Evolutionary conservation across 2,888 invertebrate species (phyloP), one percentile per base, ranked within the genome.

Genomic region (Acrocyrtus sp.): DNA sequence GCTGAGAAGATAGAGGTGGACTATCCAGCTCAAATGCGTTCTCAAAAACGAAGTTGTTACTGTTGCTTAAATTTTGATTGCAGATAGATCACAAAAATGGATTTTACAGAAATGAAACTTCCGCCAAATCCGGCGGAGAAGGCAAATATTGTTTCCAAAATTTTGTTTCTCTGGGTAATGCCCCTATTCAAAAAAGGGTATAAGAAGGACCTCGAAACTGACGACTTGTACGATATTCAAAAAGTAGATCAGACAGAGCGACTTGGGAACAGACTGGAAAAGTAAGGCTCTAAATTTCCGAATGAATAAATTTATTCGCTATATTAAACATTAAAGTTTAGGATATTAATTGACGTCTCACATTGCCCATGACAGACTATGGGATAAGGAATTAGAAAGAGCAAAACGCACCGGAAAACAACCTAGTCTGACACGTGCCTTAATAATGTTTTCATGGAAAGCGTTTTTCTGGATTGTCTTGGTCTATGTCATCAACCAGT

Each of bases 81-180:
- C n/a, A n/a, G n/a, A n/a, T n/a, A n/a, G n/a, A n/a, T n/a, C n/a
- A n/a, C n/a, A n/a, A 39, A 34, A 34, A 69, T 69, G 69, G 69
- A 69, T 41, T 69, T 56, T 24, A 45, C 19, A 62, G 54, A 22
- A 27, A 19, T 24, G 17, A n/a, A 22, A n/a, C 69, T 69, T n/a
- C 54, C 54, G 4, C 62, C 54, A 5, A 69, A 69, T 27, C 69
- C 61, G 2, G 19, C 6, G 3, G 39, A 6, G 1, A 54, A 4
- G 2, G 76, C 76, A 1, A 72, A 72, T 27, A 67, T 69, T 4
- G 29, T 76, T 43, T 76, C 76, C 1, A 69, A 66, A 47, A 4
- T 76, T 26, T 62, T 73, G 6, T 76, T 72, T 43, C 10, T 76
- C 3, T 76, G 72, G 76, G 63, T 70, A 39, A 0, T 72, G 39